Base-by-base conservation (phyloP, 2,888 invertebrate species). In the Falcaria lacertinaria region DNA sequence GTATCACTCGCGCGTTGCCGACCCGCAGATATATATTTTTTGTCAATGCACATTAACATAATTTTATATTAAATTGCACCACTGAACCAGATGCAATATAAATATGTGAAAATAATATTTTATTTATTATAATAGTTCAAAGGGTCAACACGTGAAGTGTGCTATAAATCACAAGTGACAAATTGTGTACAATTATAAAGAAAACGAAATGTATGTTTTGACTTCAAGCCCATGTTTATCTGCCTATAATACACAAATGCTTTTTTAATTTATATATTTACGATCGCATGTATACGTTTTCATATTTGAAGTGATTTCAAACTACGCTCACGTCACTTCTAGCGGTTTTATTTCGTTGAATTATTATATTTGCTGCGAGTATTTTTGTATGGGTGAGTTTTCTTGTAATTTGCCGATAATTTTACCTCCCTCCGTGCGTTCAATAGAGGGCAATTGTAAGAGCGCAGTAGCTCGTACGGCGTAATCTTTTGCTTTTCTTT, bases 361-460 rank as follows among this genome's bases (percentile, higher is more conserved):
- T 38, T 59, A 56, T 60, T 58, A 63, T 59, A 61, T 63, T 67
- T 62, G 60, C 66, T 60, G 62, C 62, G 65, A 52, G 69, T 61
- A 66, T 69, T 71, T 74, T 52, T 66, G 57, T 61, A 28, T 28
- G 28, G 48, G 66, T 64, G 70, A 67, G 64, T 64, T 74, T 77
- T 74, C 71, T 79, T 74, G 73, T 81, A 79, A 83, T 80, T 76
- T 64, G 50, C 61, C 72, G 63, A 78, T 82, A 80, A 81, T 80
- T 74, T 54, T 48, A 60, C 63, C 64, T 63, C 71, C 68, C 69
- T 62, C 50, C 44, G 49, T 57, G 53, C 52, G 48, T 57, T 79
- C 73, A 80, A 82, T 81, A 65, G 67, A 64, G 58, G 74, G 65
- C 82, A 79, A 84, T 84, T 76, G 80, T 77, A 68, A 54, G 54